phyloP scores from a whole-genome alignment of 1,140 invertebrate genomes.

The Drosophila saltans region DNA sequence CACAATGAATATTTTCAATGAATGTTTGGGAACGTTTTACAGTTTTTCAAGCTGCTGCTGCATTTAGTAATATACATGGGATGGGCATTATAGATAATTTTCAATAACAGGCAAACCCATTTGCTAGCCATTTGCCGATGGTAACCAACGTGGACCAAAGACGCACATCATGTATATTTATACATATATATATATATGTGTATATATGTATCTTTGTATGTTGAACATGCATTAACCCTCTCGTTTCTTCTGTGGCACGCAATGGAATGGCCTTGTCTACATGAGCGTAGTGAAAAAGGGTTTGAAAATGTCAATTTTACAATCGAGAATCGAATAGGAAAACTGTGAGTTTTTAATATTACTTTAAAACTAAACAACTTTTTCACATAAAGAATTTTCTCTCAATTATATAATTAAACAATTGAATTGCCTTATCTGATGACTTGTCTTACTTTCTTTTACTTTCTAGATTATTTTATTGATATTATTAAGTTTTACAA shows the following conservation, averaged over 20 bases:
- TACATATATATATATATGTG: not conserved
- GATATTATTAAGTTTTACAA: too few species aligned
- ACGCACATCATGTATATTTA: not conserved
- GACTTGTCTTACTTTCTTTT: too few species aligned
- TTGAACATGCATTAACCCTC: slow-evolving; percentile 68
- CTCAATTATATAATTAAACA: too few species aligned
- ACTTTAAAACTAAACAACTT: too few species aligned
- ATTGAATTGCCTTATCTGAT: too few species aligned
- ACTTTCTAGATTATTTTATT: too few species aligned
- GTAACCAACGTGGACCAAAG: not conserved
- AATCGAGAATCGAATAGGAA: too few species aligned
- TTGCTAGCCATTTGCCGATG: slow-evolving; percentile 30
- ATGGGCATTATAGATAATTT: slow-evolving; percentile 65
- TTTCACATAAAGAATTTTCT: too few species aligned
- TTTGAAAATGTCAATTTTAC: too few species aligned
- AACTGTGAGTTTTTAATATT: too few species aligned
- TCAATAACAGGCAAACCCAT: slow-evolving; percentile 52
- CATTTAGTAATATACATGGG: slow-evolving; percentile 51
- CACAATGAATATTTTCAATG: slow-evolving; percentile 5
- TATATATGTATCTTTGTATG: not conserved
- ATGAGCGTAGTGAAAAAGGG: slow-evolving; percentile 3
- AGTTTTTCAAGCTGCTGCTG: slow-evolving; percentile 59
- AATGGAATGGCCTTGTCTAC: slow-evolving; percentile 61
- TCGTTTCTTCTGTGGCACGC: slow-evolving; percentile 55
- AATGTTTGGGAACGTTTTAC: slow-evolving; percentile 62